Evolutionary conservation across 2,113 vertebrate species (phyloP).

Genomic region (Sylvicapra grimmia): DNA sequence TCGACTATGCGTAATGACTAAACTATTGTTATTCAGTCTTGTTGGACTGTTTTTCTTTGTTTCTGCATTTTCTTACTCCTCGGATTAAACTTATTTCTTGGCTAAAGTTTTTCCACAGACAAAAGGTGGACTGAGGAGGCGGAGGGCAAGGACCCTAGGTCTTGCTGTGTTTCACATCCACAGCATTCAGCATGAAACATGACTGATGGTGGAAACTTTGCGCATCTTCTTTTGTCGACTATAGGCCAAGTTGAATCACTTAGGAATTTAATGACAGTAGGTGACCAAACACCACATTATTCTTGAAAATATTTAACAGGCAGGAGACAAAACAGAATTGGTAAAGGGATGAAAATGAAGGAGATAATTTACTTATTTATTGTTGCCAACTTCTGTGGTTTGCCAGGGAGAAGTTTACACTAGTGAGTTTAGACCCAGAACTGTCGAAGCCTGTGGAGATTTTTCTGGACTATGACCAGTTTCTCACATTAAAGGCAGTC

Average conservation of each 20-base stretch:
- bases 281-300: not conserved
- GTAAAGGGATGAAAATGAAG: not conserved
- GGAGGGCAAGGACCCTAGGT: not conserved
- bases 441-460: not conserved
- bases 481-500: conserved; percentile 13
- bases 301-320: not conserved
- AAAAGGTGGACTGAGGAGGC: not conserved
- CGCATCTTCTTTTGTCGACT: not conserved
- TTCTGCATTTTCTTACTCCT: not conserved
- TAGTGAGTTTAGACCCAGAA: not conserved
- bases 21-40: not conserved
- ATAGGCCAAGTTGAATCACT: not conserved
- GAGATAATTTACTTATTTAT: not conserved
- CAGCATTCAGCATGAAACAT: not conserved
- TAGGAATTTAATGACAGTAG: not conserved
- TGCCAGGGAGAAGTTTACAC: not conserved
- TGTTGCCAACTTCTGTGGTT: not conserved
- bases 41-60: not conserved
- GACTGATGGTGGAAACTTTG: not conserved
- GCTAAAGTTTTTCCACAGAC: not conserved
- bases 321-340: not conserved
- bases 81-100: not conserved
- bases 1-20: not conserved
- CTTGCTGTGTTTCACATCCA: not conserved
- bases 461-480: not conserved